A percentile compares a stretch with the other conserved stretches of the same genome.
Evolutionary conservation across 2,797 vertebrate species (phyloP).

Genomic region (Sternarchorhynchus goeldii): DNA sequence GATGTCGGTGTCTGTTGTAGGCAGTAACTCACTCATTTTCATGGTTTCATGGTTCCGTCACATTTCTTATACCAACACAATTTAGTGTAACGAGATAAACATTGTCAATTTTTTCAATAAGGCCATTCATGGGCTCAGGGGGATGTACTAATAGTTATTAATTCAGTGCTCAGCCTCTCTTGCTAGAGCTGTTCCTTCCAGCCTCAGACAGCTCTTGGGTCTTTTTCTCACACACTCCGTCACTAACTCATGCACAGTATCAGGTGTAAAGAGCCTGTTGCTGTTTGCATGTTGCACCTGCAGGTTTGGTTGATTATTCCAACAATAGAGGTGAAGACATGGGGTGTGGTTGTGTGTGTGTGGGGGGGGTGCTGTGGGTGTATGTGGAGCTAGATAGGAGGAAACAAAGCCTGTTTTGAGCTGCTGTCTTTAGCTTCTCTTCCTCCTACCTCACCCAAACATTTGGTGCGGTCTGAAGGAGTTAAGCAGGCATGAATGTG

Average conservation of each 20-base stretch:
- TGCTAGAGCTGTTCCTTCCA: background rate
- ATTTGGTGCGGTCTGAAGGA: constrained; percentile 18
- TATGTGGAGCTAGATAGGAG: background rate
- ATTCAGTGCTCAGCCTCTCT: background rate
- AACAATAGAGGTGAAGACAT: constrained; percentile 50
- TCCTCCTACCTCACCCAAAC: constrained; percentile 3
- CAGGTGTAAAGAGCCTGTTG: background rate
- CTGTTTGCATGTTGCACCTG: constrained; percentile 48
- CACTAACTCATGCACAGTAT: no score
- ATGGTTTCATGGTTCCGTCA: background rate
- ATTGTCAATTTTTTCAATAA: no score
- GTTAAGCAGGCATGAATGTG: constrained; percentile 32
- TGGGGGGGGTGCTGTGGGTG: background rate
- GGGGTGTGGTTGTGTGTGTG: background rate
- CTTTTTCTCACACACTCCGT: background rate
- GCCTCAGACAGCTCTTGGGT: background rate
- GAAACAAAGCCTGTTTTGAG: background rate
- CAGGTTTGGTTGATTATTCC: constrained; percentile 45
- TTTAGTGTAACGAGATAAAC: no score
- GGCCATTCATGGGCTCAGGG: background rate
- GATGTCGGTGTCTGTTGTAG: background rate
- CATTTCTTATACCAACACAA: no score
- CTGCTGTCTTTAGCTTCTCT: background rate
- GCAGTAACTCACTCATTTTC: background rate
- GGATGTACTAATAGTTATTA: background rate